These are phyloP conservation scores for Todiramphus chloris DNA, from an alignment of 2,113 vertebrate species.

Conservation along the genomic window DNA sequence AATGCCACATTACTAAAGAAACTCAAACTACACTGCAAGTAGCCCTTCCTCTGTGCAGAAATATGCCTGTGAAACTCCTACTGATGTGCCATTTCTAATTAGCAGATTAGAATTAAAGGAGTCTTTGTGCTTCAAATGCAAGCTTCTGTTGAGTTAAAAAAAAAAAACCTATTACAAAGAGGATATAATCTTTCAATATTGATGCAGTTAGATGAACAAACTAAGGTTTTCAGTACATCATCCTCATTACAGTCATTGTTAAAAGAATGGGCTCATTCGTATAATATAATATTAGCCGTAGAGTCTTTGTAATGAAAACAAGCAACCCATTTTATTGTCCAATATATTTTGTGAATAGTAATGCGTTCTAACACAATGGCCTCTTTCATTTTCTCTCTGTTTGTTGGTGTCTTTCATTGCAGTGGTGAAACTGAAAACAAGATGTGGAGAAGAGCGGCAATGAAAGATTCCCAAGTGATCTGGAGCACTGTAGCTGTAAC, in stretches of 20 bases:
- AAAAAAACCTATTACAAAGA: neutral
- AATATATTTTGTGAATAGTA: neutral
- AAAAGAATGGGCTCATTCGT: neutral
- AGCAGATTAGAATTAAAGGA: neutral
- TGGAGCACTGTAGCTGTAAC: neutral
- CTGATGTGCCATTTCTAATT: neutral
- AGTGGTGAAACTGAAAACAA: neutral
- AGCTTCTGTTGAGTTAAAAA: neutral
- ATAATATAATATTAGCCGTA: neutral
- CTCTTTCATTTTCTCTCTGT: neutral
- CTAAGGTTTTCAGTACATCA: neutral
- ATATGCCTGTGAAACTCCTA: neutral
- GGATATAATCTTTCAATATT: neutral
- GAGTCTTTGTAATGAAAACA: neutral
- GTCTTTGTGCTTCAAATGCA: neutral
- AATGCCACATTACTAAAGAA: neutral
- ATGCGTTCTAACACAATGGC: neutral
- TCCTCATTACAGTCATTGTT: neutral
- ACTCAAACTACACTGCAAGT: neutral
- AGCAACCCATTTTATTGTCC: neutral
- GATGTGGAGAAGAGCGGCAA: neutral
- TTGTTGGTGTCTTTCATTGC: rapidly evolving
- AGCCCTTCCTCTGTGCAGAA: neutral
- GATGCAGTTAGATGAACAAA: neutral
- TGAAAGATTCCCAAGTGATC: neutral